phyloP scores from a whole-genome alignment of 2,113 vertebrate species.

The Bos indicus region DNA sequence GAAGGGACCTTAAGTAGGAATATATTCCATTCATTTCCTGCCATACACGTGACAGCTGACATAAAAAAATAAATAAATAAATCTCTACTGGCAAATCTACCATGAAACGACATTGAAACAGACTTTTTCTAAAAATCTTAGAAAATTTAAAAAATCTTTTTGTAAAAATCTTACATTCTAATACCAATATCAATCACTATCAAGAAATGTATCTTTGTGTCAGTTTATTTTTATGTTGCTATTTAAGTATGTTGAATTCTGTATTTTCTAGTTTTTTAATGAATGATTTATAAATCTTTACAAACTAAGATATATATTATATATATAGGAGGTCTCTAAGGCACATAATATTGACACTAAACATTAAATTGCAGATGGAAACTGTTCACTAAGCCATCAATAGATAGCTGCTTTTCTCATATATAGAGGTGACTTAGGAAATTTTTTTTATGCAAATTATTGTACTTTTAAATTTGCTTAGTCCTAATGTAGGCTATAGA shows the following conservation, averaged over 20 bases:
- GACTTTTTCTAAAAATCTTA: not conserved
- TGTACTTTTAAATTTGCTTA: not conserved
- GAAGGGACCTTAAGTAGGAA: not conserved
- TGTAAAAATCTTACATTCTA: not conserved
- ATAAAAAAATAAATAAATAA: not conserved
- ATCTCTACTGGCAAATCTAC: not conserved
- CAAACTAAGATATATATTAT: not conserved
- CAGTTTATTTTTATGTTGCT: not conserved
- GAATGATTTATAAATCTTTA: not conserved
- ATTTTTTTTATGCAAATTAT: not conserved
- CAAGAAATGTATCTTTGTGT: not conserved
- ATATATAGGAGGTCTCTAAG: not conserved
- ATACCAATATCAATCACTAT: not conserved
- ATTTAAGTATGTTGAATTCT: not conserved
- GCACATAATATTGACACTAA: not conserved
- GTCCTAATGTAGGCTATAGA: not conserved
- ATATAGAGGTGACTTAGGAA: not conserved
- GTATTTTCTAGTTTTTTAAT: not conserved
- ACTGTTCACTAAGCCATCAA: not conserved
- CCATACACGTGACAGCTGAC: not conserved
- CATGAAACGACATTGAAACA: not conserved
- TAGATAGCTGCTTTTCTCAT: not conserved
- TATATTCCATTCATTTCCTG: not conserved
- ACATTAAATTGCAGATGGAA: not conserved
- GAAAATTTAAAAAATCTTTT: no score